Conservation (phyloP, 2,113 vertebrate species). For the chimpanzee (Pan troglodytes) region DNA sequence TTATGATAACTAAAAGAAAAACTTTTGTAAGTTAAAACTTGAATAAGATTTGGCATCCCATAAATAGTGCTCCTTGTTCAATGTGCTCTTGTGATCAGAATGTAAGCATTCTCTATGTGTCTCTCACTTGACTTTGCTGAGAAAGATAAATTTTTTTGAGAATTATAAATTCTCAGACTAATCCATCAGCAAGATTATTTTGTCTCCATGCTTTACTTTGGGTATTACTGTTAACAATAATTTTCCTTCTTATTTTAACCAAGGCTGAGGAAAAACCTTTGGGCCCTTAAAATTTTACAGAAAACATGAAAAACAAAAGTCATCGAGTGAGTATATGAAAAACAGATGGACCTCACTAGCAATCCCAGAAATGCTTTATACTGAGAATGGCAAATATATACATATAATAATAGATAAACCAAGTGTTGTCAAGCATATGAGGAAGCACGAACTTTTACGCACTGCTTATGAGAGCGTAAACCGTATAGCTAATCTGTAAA, state of each 20-base stretch:
- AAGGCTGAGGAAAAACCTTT: neutral
- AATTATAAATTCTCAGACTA: neutral
- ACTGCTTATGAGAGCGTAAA: no score
- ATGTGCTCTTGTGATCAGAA: neutral
- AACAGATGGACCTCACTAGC: neutral
- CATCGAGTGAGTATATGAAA: neutral
- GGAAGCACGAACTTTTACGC: neutral
- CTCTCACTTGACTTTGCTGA: neutral
- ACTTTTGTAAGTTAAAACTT: neutral
- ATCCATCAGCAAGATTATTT: neutral
- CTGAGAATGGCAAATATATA: neutral
- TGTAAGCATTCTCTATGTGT: neutral
- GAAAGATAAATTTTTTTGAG: neutral
- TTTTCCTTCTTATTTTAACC: slow-evolving; percentile 26
- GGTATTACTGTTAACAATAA: neutral
- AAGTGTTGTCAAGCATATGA: neutral
- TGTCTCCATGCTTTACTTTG: neutral
- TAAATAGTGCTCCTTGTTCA: neutral
- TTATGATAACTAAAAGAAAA: neutral
- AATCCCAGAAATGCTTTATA: neutral
- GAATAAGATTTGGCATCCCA: neutral
- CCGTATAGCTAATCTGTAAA: neutral
- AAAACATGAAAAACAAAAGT: neutral
- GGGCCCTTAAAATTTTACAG: neutral
- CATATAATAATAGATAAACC: neutral